Evolutionary conservation across 2,888 invertebrate species (phyloP).

Genomic region (Drosophila pseudotakahashii): DNA sequence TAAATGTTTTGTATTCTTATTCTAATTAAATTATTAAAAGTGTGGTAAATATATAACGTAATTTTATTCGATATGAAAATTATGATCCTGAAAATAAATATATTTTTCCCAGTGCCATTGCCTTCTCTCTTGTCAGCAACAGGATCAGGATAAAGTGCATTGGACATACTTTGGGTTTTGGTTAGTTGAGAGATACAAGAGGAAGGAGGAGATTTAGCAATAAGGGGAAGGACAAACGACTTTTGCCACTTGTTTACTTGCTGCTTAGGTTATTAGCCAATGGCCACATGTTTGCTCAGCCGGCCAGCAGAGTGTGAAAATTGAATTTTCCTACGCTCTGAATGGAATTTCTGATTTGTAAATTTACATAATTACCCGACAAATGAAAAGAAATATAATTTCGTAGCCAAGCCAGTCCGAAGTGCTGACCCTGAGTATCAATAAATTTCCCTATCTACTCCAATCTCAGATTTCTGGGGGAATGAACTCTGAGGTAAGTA

Average conservation of each 20-base stretch:
- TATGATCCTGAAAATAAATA: background rate
- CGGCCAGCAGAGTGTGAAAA: constrained; percentile 65
- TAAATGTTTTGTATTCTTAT: too few species aligned
- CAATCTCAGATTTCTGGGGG: constrained; percentile 43
- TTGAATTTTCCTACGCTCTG: constrained; percentile 34
- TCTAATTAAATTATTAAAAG: too few species aligned
- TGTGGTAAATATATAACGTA: too few species aligned
- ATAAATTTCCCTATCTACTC: constrained; percentile 58
- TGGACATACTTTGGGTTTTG: constrained; percentile 43
- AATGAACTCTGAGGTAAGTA: constrained; percentile 29
- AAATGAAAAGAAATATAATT: constrained; percentile 58
- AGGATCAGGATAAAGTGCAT: constrained; percentile 54
- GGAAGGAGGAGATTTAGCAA: constrained; percentile 15
- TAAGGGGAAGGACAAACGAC: constrained; percentile 20
- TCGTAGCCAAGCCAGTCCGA: constrained; percentile 36
- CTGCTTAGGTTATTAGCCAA: constrained; percentile 77
- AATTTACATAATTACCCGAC: constrained; percentile 62
- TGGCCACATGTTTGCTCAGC: constrained; percentile 63
- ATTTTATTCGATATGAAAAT: too few species aligned
- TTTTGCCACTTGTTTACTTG: constrained; percentile 61
- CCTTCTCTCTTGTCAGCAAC: constrained; percentile 36
- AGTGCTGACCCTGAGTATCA: constrained; percentile 59
- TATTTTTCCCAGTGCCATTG: background rate
- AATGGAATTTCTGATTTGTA: constrained; percentile 1
- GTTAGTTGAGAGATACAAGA: background rate